Evolutionary conservation across 2,113 vertebrate genomes (phyloP), one percentile per base, ranked within the genome.

Genomic region (Ochotona princeps): DNA sequence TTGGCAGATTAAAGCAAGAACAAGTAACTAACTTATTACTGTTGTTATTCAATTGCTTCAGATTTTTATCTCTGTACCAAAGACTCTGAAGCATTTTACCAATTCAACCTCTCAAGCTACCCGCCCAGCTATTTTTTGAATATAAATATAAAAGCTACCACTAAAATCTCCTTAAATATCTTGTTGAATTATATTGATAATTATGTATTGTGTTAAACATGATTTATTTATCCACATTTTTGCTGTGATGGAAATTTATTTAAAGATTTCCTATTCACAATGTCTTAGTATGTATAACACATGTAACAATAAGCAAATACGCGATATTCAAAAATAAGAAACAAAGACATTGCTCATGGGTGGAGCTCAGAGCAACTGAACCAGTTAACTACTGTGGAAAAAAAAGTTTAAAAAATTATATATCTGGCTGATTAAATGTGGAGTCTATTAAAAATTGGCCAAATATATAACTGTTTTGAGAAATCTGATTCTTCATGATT

Each of bases 1-100:
- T 28, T 84, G 49, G 0, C 28, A n/a, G 35, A 80, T 86, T 80
- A 94, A 88, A 95, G 60, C 21, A 81, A 76, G 61, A 92, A 87
- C 92, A 30, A 90, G 87, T 84, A 95, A 88, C 94, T 94, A 93
- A 88, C 79, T 81, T 84, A 57, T 89, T 92, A 63, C 28, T 67
- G 67, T n/a, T n/a, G 82, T 4, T 38, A 54, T 93, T 95, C 21
- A 0, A 69, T 60, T 44, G 91, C 84, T 9, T 72, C 83, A 96
- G 83, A 5, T 44, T 89, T 87, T 91, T 30, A 66, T 88, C 79
- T 93, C 35, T 18, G 3, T 17, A 28, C 69, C 12, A 44, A 67
- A 73, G 65, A 57, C 92, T 92, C 35, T 79, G n/a, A 14, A 20
- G 10, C 11, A 90, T 91, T 82, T 79, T 54, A 79, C 49, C 72